These are phyloP conservation scores for Lasioglossum albipes DNA, from an alignment of 1,140 invertebrate genomes.

Conservation along the genomic window DNA sequence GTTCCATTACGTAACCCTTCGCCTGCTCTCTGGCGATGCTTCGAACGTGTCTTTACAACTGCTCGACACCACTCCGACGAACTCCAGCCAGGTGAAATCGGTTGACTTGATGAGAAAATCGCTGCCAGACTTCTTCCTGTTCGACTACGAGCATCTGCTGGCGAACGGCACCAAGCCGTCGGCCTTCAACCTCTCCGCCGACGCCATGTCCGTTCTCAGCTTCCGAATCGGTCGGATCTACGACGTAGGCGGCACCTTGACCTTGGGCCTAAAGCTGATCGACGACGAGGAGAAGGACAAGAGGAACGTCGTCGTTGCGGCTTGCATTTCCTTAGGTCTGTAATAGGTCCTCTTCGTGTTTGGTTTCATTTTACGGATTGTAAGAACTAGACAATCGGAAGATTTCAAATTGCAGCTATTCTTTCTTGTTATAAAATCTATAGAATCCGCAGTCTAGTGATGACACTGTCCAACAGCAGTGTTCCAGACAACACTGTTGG, in stretches of 20 bases:
- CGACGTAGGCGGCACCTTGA: conserved; percentile 86
- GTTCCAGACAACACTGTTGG: no score
- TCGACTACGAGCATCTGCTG: conserved; percentile 84
- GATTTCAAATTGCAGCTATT: no score
- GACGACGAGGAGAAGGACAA: conserved; percentile 80
- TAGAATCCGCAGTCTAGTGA: no score
- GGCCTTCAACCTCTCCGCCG: conserved; percentile 83
- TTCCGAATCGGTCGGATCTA: conserved; percentile 84
- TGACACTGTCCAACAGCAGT: no score
- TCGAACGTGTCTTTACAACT: conserved; percentile 63
- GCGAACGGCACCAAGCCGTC: conserved; percentile 82
- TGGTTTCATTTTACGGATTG: no score
- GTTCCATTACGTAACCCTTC: conserved; percentile 81
- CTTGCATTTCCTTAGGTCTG: conserved; percentile 73
- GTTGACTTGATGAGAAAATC: conserved; percentile 83
- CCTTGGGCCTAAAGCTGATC: conserved; percentile 83
- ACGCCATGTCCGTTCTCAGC: conserved; percentile 82
- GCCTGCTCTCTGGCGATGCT: conserved; percentile 63
- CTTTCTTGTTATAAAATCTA: no score
- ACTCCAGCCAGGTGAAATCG: conserved; percentile 21
- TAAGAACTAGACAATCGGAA: no score
- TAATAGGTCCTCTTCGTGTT: background rate
- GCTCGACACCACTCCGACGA: background rate
- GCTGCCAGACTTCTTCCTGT: conserved; percentile 85
- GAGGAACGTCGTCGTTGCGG: conserved; percentile 68